phyloP scores from a whole-genome alignment of 2,113 vertebrate genomes.

The Zosterops hypoxanthus region DNA sequence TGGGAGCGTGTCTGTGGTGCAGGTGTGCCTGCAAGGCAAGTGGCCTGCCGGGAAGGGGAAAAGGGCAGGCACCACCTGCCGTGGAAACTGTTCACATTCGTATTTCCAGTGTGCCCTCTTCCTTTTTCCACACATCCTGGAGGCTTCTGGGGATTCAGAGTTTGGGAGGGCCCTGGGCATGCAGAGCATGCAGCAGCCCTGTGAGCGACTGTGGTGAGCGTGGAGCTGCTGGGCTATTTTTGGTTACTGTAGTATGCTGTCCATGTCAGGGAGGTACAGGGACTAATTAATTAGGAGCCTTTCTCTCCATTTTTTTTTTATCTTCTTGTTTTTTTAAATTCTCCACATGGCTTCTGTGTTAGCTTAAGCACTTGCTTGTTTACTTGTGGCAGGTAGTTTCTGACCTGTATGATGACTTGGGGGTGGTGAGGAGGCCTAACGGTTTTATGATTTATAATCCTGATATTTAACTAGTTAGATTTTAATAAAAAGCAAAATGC shows the following conservation, averaged over 20 bases:
- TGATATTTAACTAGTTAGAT: neutral
- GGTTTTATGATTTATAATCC: neutral
- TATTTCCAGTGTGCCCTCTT: neutral
- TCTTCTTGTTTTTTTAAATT: accelerated
- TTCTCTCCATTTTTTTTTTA: neutral
- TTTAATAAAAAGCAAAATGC: neutral
- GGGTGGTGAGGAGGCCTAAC: neutral
- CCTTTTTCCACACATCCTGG: neutral
- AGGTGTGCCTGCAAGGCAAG: neutral
- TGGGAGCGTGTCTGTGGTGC: accelerated
- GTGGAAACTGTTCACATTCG: accelerated
- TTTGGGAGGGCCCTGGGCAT: neutral
- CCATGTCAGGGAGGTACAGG: neutral
- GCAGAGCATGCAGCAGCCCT: neutral
- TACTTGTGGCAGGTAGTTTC: neutral
- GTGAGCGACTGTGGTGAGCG: neutral
- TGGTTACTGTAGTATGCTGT: neutral
- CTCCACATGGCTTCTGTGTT: neutral
- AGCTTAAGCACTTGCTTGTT: neutral
- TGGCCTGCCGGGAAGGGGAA: neutral
- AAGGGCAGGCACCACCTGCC: neutral
- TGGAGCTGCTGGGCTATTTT: neutral
- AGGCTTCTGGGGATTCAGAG: neutral
- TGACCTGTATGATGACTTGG: neutral
- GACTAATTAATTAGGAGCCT: neutral